Base-by-base conservation (phyloP, 2,113 vertebrate genomes). In the Callithrix jacchus region DNA sequence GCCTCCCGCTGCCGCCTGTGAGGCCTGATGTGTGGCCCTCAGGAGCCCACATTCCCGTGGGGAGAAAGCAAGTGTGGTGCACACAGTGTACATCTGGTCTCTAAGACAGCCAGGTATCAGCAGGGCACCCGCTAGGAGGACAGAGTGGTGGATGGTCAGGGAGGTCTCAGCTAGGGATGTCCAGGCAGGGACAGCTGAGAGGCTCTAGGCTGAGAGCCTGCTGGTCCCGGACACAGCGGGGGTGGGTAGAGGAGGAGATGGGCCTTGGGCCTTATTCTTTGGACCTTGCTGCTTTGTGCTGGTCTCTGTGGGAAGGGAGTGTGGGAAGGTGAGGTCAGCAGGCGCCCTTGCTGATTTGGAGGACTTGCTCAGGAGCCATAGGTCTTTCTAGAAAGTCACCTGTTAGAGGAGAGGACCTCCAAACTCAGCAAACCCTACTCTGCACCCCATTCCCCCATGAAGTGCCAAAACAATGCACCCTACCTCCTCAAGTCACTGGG, bases 21-120 rank as follows among this genome's bases (percentile, higher is more conserved):
- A 11, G 40, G 37, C 45, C 20, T 4, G 35, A 12, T 79, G 47
- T 49, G 21, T 23, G 54, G 47, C 80, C 8, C 11, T 71, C 6
- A 0, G 0, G 1, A 27, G 58, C 32, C 30, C 4, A 35, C 0
- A 1, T 45, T 73, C 21, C 64, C 4, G 71, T n/a, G 25, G 61
- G 42, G 70, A n/a, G 2, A 3, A 10, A 37, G 13, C 12, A 3
- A 6, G 40, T 2, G 6, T 25, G 74, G 12, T 42, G 81, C 25
- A 9, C 49, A 54, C 79, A 54, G 14, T 25, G n/a, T 56, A 16
- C 35, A 21, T 4, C 10, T 47, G 17, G 10, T 47, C 40, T 45
- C 58, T 85, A 20, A 47, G 61, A 40, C 18, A 1, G 61, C 47
- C 58, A 64, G 25, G 4, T 85, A 30, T 54, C 10, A 7, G 45